A percentile compares a stretch with the other conserved stretches of the same genome.
phyloP scores from a whole-genome alignment of 2,888 invertebrate genomes.

The Drosophila nr. medialis region DNA sequence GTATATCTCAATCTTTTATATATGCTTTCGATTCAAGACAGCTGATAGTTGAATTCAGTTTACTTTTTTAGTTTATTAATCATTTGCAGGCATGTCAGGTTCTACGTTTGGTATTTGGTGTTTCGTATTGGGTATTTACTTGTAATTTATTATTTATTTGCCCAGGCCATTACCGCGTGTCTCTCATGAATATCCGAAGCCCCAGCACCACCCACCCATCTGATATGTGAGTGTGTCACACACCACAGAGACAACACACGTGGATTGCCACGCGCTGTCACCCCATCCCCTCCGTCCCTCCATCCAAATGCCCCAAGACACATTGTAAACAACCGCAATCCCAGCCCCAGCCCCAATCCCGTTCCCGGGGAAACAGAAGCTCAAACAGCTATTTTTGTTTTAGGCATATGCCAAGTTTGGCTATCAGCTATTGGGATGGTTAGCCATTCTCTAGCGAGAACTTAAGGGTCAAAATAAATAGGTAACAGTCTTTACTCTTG shows the following conservation, averaged over 20 bases:
- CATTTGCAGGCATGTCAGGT: conserved; percentile 21
- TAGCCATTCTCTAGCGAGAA: not conserved
- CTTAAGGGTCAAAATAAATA: not conserved
- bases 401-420: conserved; percentile 1
- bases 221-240: conserved; percentile 1
- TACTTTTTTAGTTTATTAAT: conserved; percentile 10
- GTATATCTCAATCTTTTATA: not conserved
- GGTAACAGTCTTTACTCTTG: not conserved
- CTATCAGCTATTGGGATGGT: not conserved
- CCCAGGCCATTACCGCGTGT: conserved; percentile 23
- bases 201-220: conserved; percentile 12
- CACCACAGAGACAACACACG: conserved; percentile 50
- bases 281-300: not conserved
- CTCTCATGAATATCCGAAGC: conserved; percentile 24
- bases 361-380: not conserved
- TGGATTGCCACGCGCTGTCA: conserved; percentile 57
- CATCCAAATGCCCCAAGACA: not conserved
- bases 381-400: conserved; percentile 5
- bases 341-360: not conserved
- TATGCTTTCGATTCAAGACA: not conserved
- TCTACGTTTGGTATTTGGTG: conserved; percentile 4
- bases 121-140: conserved; percentile 17
- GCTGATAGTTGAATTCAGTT: not conserved
- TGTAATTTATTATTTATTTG: conserved; percentile 51
- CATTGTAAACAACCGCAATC: conserved; percentile 11